These are phyloP conservation scores for Cassiopea xamachana DNA, from an alignment of 30 jellyfish, hydroid and myxozoan species.

Conservation along the genomic window DNA sequence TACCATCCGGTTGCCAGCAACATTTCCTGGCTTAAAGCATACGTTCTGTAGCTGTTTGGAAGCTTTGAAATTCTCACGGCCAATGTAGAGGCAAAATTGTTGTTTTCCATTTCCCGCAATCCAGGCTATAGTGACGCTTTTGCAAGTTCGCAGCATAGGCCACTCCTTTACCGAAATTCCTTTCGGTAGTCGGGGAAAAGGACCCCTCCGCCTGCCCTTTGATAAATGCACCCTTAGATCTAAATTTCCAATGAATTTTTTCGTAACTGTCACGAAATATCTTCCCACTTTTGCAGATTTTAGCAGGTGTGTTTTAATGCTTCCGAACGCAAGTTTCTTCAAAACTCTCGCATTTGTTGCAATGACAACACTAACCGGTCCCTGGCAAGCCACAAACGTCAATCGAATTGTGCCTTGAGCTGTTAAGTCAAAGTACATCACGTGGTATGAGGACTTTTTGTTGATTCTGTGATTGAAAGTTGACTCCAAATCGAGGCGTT, in stretches of 20 bases:
- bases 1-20: constrained; percentile 20
- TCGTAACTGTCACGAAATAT: constrained; percentile 35
- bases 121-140: constrained; percentile 70
- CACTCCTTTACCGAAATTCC: constrained; percentile 65
- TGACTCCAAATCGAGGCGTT: constrained; percentile 36
- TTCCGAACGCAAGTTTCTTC: not conserved
- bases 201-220: constrained; percentile 38
- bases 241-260: not conserved
- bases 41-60: constrained; percentile 11
- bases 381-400: constrained; percentile 52
- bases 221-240: constrained; percentile 32
- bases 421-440: constrained; percentile 31
- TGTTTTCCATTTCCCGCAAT: constrained; percentile 63
- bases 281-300: constrained; percentile 49
- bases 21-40: constrained; percentile 43
- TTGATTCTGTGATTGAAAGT: constrained; percentile 45
- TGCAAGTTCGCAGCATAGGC: constrained; percentile 73
- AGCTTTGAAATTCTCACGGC: constrained; percentile 11
- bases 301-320: constrained; percentile 38
- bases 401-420: constrained; percentile 24
- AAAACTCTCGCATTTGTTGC: constrained; percentile 24
- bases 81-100: constrained; percentile 61
- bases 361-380: constrained; percentile 40
- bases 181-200: constrained; percentile 59
- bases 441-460: constrained; percentile 19